Base-by-base conservation (phyloP, 2,888 invertebrate genomes). In the Nemurella pictetii region DNA sequence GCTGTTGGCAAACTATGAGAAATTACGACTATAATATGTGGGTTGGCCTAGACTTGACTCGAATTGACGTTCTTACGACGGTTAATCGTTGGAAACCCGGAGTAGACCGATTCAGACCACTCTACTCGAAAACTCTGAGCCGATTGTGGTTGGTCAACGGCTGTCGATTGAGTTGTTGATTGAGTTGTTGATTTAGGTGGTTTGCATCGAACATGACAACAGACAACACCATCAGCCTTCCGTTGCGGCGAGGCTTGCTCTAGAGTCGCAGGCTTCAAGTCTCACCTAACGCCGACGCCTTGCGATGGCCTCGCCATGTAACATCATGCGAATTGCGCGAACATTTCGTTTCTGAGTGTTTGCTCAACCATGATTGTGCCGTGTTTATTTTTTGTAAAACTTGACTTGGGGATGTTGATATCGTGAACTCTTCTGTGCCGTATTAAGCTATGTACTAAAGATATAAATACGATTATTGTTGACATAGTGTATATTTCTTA, bases 171-270 rank as follows among this genome's bases (percentile, higher is more conserved):
- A n/a, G n/a, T n/a, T n/a, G n/a, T n/a, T n/a, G n/a, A n/a, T n/a
- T n/a, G n/a, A n/a, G n/a, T n/a, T n/a, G n/a, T n/a, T n/a, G n/a
- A 84, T 84, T 80, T 91, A 94, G 94, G 89, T 90, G 91, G 90
- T 95, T 95, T 88, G 92, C 95, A 84, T 91, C 92, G 87, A 92
- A 92, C 85, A 95, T 95, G 94, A 94, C 94, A 36, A 91, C 93
- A 80, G 94, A 95, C 4, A 95, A 95, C 89, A 92, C 92, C 88
- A 94, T 95, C 88, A 94, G 93, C 88, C 90, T 9, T 26, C 75
- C 75, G 12, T 26, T 75, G 4, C 2, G 93, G 83, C 92, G 90
- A 55, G 55, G 9, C 55, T 2, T 55, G 20, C 1, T 55, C 15
- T 55, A 55, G 55, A 12, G 55, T 3, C 55, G 12, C 55, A 55